These are phyloP conservation scores for Lutra lutra DNA, from an alignment of 2,797 vertebrate species.

Conservation along the genomic window DNA sequence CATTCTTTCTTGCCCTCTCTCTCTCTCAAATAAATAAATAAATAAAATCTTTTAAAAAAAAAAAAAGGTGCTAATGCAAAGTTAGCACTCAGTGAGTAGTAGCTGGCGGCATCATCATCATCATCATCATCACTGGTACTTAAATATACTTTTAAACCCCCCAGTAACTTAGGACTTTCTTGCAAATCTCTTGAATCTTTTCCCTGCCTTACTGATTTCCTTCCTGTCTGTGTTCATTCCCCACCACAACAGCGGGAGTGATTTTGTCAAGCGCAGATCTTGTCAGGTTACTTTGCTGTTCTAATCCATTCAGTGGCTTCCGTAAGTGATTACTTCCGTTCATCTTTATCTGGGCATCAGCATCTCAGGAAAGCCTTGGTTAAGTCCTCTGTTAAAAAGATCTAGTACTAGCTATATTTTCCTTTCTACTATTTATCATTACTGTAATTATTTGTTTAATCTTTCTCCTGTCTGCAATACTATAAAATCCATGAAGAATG, in stretches of 20 bases:
- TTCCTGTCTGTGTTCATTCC: neutral
- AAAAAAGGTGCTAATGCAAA: neutral
- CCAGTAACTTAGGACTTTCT: neutral
- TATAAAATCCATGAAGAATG: neutral
- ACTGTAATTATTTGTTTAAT: neutral
- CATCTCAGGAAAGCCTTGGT: constrained; percentile 3
- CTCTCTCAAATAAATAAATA: no score
- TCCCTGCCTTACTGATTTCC: neutral
- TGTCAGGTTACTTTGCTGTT: neutral
- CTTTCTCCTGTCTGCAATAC: neutral
- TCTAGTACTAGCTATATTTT: neutral
- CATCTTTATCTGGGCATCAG: neutral
- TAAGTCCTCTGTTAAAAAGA: neutral
- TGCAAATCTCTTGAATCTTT: neutral
- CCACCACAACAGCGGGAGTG: neutral
- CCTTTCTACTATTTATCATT: neutral
- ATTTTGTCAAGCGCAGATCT: neutral
- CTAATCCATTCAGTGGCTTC: neutral
- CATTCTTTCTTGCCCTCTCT: no score
- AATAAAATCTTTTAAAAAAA: no score
- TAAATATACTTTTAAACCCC: no score
- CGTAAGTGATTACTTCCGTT: neutral
- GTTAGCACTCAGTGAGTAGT: neutral
- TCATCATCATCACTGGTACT: neutral
- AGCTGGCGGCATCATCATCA: neutral